Evolutionary conservation across 2,113 vertebrate genomes (phyloP), one percentile per base, ranked within the genome.

Genomic region (Sprattus sprattus): DNA sequence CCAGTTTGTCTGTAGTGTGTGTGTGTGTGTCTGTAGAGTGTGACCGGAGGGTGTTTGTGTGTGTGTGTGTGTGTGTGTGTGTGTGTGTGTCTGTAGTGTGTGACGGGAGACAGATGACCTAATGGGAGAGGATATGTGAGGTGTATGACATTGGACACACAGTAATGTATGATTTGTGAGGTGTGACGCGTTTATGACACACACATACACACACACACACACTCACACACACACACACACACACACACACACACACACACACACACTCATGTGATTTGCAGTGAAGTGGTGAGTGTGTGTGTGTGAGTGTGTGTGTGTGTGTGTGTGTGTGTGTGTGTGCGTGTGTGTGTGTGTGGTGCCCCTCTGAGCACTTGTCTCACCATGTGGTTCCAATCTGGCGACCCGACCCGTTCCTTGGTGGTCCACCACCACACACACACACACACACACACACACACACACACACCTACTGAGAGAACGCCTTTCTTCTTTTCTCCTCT

Each of bases 11-110:
- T 54, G 16, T 3, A 8, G 4, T 7, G 60, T 67, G 39, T 39
- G 39, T 39, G 39, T 39, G 39, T 39, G 39, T 39, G 39, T 39
- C 39, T 39, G 39, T 39, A 39, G 39, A 39, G 39, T 39, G 39
- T 39, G 39, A 39, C 39, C 1, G 39, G 39, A 39, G 39, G 22
- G 54, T 60, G 54, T 60, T 18, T 60, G 54, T 22, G 54, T 60
- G 54, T 60, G 54, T 22, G 54, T 60, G 54, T 20, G 54, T 22
- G 54, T 60, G 54, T 60, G 20, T 4, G 54, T 60, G 54, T 67
- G 25, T 25, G 5, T 67, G n/a, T 28, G 60, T 25, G 60, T 28
- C 22, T 67, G 60, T 25, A n/a, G 50, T 85, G 84, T 87, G 89
- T 67, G 60, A 28, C 4, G 60, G 25, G 22, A 54, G 1, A 54